Conservation (phyloP, 2,113 vertebrate species). For the Dicerorhinus sumatrensis region DNA sequence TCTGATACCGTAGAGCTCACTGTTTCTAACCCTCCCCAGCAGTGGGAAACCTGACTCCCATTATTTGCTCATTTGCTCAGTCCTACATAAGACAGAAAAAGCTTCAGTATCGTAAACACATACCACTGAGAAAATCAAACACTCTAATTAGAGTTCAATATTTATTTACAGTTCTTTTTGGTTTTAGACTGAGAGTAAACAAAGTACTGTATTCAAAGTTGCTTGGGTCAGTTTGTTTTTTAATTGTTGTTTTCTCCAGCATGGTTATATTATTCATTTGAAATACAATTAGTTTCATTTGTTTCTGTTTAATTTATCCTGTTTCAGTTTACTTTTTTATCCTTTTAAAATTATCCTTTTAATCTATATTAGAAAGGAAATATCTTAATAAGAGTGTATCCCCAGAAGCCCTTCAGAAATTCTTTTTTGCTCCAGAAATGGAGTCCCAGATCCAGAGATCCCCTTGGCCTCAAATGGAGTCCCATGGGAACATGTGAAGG, state of each 20-base stretch:
- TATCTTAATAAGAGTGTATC: conserved; percentile 19
- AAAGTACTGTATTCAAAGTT: not conserved
- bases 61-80: not conserved
- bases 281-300: conserved; percentile 20
- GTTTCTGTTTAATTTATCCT: conserved; percentile 43
- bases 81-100: not conserved
- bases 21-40: not conserved
- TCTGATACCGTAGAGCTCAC: not conserved
- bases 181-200: not conserved
- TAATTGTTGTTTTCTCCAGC: not conserved
- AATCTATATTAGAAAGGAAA: not conserved
- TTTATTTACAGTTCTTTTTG: not conserved
- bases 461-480: not conserved
- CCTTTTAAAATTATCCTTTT: not conserved
- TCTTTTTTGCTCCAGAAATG: not conserved
- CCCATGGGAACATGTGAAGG: not conserved
- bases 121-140: not conserved
- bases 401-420: not conserved
- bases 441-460: not conserved
- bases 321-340: conserved; percentile 12
- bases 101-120: not conserved
- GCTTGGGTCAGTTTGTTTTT: not conserved
- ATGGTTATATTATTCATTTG: conserved; percentile 23
- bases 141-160: not conserved
- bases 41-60: not conserved